These are phyloP conservation scores for Iphiclides podalirius DNA, from an alignment of 2,888 invertebrate species.

Conservation along the genomic window DNA sequence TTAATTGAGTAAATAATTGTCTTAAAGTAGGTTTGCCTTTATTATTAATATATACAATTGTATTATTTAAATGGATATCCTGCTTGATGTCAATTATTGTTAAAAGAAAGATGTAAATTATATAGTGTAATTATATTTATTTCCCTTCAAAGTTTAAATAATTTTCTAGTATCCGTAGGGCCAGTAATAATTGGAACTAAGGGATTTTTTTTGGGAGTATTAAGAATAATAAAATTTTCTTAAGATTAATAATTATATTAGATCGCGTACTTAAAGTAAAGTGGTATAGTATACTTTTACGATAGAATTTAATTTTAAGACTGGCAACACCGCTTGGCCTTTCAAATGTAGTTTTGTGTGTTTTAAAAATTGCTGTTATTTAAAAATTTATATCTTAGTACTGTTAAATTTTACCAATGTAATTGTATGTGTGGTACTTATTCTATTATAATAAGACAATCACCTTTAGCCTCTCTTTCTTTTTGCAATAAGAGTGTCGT, in stretches of 20 bases:
- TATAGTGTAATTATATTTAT: slow-evolving; percentile 54
- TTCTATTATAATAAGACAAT: slow-evolving; percentile 48
- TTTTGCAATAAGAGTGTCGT: slow-evolving; percentile 78
- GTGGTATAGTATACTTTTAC: slow-evolving; percentile 9
- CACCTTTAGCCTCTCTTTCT: slow-evolving; percentile 70
- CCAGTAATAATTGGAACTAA: slow-evolving; percentile 33
- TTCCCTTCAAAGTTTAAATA: slow-evolving; percentile 34
- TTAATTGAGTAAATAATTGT: slow-evolving; percentile 8
- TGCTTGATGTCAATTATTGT: slow-evolving; percentile 77
- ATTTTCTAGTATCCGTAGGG: slow-evolving; percentile 39
- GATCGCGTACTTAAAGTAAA: slow-evolving; percentile 21
- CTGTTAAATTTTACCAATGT: slow-evolving; percentile 36
- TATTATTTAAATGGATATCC: slow-evolving; percentile 42
- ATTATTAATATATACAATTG: slow-evolving; percentile 18
- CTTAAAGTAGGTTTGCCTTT: slow-evolving; percentile 9
- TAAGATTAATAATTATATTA: slow-evolving; percentile 12
- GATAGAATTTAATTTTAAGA: slow-evolving; percentile 27
- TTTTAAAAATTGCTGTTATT: slow-evolving; percentile 52
- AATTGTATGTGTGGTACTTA: slow-evolving; percentile 37
- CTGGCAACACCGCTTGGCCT: slow-evolving; percentile 81
- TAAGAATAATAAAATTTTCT: slow-evolving; percentile 5
- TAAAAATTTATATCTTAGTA: slow-evolving; percentile 41
- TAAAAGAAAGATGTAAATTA: slow-evolving; percentile 50
- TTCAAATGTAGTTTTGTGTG: slow-evolving; percentile 72
- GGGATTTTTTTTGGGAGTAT: slow-evolving; percentile 10